Evolutionary conservation across 1,140 invertebrate species (phyloP).

Genomic region (Tetragnatha versicolor): DNA sequence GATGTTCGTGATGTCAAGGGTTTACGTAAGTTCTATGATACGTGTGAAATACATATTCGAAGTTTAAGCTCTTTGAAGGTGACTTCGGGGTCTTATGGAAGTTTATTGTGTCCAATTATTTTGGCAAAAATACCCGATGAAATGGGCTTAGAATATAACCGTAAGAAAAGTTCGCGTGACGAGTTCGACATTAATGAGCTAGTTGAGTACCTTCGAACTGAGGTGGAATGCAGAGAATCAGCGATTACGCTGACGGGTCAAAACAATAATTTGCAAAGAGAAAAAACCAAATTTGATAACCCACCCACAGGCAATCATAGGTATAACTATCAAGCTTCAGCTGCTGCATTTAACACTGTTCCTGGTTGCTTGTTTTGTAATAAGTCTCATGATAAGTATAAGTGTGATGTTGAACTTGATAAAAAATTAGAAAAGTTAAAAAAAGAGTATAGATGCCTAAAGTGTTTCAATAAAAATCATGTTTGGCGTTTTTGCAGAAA

Average conservation of each 20-base stretch:
- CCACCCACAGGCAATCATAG: not conserved
- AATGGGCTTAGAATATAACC: not conserved
- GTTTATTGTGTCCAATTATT: conserved; percentile 4
- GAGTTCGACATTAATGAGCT: not conserved
- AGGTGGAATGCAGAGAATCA: conserved; percentile 3
- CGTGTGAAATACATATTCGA: conserved; percentile 7
- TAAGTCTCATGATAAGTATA: not conserved
- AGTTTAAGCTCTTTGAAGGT: not conserved
- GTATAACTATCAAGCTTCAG: not conserved
- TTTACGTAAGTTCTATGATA: conserved; percentile 2
- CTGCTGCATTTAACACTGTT: not conserved
- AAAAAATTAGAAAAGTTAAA: no score
- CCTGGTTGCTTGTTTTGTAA: not conserved
- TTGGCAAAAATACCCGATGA: not conserved
- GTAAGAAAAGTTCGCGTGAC: not conserved
- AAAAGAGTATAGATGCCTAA: not conserved
- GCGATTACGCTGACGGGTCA: not conserved
- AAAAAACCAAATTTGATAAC: not conserved
- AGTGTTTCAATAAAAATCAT: not conserved
- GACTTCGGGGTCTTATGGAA: not conserved
- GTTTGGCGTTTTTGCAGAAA: not conserved
- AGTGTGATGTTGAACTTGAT: no score
- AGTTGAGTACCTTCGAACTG: not conserved
- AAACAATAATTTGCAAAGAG: not conserved
- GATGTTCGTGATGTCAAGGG: not conserved